A percentile compares a stretch with the other conserved stretches of the same genome.
These are phyloP conservation scores for Oxyura jamaicensis DNA, from an alignment of 2,113 vertebrate genomes.

Conservation along the genomic window DNA sequence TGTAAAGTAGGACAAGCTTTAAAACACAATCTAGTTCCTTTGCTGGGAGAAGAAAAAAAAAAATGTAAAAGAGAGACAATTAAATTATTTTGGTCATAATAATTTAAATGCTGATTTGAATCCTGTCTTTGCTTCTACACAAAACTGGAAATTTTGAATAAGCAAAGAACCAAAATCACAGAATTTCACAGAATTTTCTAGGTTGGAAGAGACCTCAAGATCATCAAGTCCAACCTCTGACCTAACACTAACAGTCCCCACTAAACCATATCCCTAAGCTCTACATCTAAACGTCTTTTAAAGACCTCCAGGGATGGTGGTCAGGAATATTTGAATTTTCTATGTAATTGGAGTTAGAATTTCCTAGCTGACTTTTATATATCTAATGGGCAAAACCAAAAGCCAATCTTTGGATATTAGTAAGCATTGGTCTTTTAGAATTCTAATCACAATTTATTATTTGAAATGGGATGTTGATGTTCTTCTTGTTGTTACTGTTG, in stretches of 20 bases:
- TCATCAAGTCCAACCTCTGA: no score
- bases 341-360: background rate
- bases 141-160: background rate
- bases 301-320: no score
- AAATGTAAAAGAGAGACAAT: background rate
- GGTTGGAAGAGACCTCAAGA: no score
- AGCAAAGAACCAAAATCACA: background rate
- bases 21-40: background rate
- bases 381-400: background rate
- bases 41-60: background rate
- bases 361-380: background rate
- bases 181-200: no score
- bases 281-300: no score
- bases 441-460: background rate
- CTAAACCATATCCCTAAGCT: no score
- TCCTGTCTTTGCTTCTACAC: background rate
- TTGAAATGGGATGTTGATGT: background rate
- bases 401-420: fast-evolving
- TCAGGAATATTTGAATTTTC: background rate
- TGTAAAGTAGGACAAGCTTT: background rate
- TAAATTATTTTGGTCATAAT: background rate
- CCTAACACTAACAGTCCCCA: no score
- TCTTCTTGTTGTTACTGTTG: no score
- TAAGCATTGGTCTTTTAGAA: background rate
- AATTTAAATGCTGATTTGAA: background rate